These are phyloP conservation scores for Oncopodura yosiiana DNA, from an alignment of 1,140 invertebrate genomes.

Conservation along the genomic window DNA sequence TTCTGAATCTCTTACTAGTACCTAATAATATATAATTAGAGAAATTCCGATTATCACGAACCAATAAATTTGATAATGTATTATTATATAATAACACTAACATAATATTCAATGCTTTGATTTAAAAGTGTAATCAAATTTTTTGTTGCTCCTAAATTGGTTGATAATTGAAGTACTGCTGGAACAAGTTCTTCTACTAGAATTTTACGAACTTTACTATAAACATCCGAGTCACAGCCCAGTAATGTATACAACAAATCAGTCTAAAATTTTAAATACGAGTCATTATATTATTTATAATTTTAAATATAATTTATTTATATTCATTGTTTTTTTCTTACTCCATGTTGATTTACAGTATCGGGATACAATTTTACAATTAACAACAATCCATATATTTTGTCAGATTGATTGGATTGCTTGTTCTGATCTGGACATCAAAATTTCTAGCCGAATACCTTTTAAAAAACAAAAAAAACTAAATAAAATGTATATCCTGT, in stretches of 20 bases:
- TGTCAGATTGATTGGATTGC: slow-evolving; percentile 24
- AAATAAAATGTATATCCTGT: neutral
- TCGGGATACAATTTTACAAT: slow-evolving; percentile 33
- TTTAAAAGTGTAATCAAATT: slow-evolving; percentile 21
- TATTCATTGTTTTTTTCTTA: neutral
- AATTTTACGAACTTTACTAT: slow-evolving; percentile 24
- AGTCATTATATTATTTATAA: neutral
- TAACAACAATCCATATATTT: slow-evolving; percentile 28
- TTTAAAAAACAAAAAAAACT: neutral
- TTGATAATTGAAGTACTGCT: slow-evolving; percentile 22
- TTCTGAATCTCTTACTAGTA: too few species aligned
- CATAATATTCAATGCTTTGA: slow-evolving; percentile 33
- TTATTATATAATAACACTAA: neutral
- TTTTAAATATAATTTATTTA: neutral
- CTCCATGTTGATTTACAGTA: slow-evolving; percentile 25
- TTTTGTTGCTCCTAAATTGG: slow-evolving; percentile 16
- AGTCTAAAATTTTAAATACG: slow-evolving; percentile 8
- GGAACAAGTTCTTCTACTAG: slow-evolving; percentile 31
- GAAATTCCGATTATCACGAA: neutral
- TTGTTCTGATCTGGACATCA: slow-evolving; percentile 22
- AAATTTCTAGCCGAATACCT: slow-evolving; percentile 29
- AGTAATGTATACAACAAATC: slow-evolving; percentile 26
- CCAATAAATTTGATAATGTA: neutral
- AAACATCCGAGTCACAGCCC: slow-evolving; percentile 26
- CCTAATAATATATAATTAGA: neutral